phyloP scores from a whole-genome alignment of 2,797 vertebrate species.

The Smutsia temminckii region DNA sequence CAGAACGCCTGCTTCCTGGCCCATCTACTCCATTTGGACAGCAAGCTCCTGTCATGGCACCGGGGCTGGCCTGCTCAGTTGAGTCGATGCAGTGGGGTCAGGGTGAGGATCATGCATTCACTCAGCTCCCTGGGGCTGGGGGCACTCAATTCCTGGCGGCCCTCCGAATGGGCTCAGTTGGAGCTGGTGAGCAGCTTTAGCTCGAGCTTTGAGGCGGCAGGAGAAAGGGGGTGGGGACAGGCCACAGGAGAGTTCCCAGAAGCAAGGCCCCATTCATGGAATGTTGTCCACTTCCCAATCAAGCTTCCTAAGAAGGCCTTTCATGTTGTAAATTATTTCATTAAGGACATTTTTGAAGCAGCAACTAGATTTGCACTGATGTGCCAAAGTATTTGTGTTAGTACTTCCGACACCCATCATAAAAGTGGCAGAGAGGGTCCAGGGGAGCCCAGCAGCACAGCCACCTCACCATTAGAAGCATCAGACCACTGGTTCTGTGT shows the following conservation, averaged over 20 bases:
- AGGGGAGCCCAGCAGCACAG: background rate
- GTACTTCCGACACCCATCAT: background rate
- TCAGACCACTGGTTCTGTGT: background rate
- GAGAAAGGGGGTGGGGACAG: background rate
- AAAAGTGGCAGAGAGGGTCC: background rate
- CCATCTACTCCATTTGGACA: background rate
- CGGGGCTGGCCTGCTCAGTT: background rate
- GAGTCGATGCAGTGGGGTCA: background rate
- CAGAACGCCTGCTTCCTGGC: background rate
- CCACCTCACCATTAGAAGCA: background rate
- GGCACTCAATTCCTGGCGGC: background rate
- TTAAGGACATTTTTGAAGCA: background rate
- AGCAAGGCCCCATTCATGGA: background rate
- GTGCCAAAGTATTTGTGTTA: background rate
- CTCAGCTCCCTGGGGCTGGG: background rate
- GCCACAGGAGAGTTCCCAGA: background rate
- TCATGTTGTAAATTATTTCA: background rate
- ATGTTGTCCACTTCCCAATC: background rate
- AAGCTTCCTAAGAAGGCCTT: background rate
- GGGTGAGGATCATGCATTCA: background rate
- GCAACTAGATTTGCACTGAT: background rate
- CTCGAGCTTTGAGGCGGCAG: background rate
- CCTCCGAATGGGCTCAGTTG: background rate
- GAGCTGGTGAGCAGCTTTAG: background rate
- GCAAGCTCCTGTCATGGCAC: background rate